Evolutionary conservation across 2,113 vertebrate species (phyloP), one percentile per base, ranked within the genome.

Genomic region (Formicarius rufipectus): DNA sequence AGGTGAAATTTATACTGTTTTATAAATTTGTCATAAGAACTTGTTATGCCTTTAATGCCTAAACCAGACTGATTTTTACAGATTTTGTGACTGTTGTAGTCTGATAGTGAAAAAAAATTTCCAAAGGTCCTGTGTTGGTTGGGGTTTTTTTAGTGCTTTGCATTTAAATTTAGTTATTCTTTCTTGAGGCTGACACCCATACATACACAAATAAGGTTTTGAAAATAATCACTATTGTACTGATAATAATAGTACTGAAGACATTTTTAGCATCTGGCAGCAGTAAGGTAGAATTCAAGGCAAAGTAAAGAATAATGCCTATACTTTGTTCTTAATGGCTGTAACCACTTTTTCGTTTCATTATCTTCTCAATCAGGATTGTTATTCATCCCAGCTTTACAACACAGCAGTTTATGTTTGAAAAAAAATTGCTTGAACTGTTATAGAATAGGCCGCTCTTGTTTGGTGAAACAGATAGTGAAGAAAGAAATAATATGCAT

Each of bases 1-100:
- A 97, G 17, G 97, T 96, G 75, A 71, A 55, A 76, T 86, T 81
- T 86, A 45, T 16, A 35, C 25, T 45, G 7, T 30, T 74, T 85
- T 66, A 4, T 80, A 66, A 83, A 49, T 55, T 45, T 84, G 3
- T 45, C 45, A 13, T 55, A 84, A 75, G 73, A 91, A 28, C 16
- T 39, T 75, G 13, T 88, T 91, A 74, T 10, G 12, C 35, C 21
- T 77, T 90, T 82, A 68, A 37, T 63, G 17, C 12, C 11, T 84
- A 73, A 91, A 89, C 31, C 33, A 14, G 74, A 66, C 22, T 53
- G 44, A 47, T 89, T 52, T 52, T 27, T 52, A 28, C 50, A 37
- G 22, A 75, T 50, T 92, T 77, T 3, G 2, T 50, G 18, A 66
- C 6, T 49, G 16, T n/a, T 89, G 60, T 55, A 59, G 12, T 56